Conservation (phyloP, 92 coral and sea anemone genomes). For the Isaurus tuberculatus region DNA sequence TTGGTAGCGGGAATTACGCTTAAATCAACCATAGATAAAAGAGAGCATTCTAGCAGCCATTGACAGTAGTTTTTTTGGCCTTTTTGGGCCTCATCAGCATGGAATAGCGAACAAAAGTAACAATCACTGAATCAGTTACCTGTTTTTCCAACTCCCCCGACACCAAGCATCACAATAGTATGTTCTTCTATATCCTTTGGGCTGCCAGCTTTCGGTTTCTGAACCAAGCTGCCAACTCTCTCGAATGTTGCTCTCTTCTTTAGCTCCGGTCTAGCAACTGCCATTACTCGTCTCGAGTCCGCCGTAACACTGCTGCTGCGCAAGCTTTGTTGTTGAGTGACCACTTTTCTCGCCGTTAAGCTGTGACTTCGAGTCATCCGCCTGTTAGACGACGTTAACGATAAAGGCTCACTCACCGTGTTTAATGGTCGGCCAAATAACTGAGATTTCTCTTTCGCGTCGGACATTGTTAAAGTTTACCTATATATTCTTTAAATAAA, state of each 20-base stretch:
- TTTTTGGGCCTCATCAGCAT: too few species aligned
- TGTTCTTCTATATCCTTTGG: constrained; percentile 71
- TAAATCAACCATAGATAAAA: too few species aligned
- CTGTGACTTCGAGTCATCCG: not conserved
- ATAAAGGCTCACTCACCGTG: constrained; percentile 5
- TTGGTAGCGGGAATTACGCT: too few species aligned
- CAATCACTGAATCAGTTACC: constrained; percentile 61
- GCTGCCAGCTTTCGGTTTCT: constrained; percentile 5
- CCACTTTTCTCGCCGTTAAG: not conserved
- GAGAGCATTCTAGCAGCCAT: too few species aligned
- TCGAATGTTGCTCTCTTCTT: constrained; percentile 28
- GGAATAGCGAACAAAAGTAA: too few species aligned
- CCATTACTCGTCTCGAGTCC: not conserved
- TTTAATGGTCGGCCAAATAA: not conserved
- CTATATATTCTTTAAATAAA: not conserved
- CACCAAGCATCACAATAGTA: constrained; percentile 85
- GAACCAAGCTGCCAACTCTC: not conserved
- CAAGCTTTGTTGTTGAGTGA: not conserved
- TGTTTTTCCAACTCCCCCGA: constrained; percentile 97
- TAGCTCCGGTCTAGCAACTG: constrained; percentile 9
- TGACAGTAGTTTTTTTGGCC: too few species aligned
- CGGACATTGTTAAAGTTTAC: constrained; percentile 22
- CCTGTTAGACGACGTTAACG: not conserved
- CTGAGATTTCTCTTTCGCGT: constrained; percentile 17
- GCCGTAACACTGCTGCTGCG: constrained; percentile 13